phyloP scores from a whole-genome alignment of 2,113 vertebrate species.

The Helogale parvula region DNA sequence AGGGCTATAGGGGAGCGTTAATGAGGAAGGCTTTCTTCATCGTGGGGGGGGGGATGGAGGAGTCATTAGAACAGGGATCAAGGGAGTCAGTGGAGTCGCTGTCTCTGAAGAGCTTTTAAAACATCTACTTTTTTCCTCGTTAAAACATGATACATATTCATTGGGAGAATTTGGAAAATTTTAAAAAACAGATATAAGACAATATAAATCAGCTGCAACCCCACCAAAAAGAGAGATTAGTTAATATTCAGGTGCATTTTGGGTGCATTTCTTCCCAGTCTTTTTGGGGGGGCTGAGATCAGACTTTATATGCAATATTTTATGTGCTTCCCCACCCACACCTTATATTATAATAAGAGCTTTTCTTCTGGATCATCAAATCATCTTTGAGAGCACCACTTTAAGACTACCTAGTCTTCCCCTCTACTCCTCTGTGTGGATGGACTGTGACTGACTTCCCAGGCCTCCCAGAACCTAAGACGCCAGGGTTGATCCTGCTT shows the following conservation, averaged over 20 bases:
- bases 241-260: neutral
- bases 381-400: neutral
- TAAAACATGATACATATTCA: slow-evolving; percentile 39
- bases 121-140: neutral
- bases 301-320: neutral
- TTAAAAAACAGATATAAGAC: slow-evolving; percentile 47
- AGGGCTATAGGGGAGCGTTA: slow-evolving; percentile 12
- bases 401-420: neutral
- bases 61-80: slow-evolving; percentile 37
- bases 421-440: neutral
- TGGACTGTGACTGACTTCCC: neutral
- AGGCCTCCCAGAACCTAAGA: neutral
- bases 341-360: neutral
- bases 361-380: neutral
- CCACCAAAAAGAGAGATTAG: neutral
- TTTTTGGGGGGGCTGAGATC: neutral
- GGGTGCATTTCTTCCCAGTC: neutral
- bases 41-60: neutral
- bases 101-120: slow-evolving; percentile 33
- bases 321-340: neutral
- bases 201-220: neutral
- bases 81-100: neutral
- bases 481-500: neutral
- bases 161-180: neutral
- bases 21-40: slow-evolving; percentile 62